A percentile compares a stretch with the other conserved stretches of the same genome.
Conservation (phyloP, 2,113 vertebrate species). For the Lasiurus cinereus region DNA sequence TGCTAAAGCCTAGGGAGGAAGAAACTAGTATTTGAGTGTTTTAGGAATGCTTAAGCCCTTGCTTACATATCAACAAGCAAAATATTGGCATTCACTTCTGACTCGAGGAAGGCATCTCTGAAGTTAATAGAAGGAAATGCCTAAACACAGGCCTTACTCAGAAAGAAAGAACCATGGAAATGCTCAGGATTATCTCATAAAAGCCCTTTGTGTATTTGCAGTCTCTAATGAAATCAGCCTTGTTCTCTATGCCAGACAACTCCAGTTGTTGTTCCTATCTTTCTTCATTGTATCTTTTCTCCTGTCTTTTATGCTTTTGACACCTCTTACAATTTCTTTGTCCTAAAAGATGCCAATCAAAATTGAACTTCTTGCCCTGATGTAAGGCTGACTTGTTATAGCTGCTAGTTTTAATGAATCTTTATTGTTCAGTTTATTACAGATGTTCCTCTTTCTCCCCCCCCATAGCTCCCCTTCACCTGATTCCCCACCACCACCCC, state of each 20-base stretch:
- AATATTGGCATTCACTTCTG: slow-evolving; percentile 87
- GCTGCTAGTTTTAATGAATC: no score
- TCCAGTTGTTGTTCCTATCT: slow-evolving; percentile 13
- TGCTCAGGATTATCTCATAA: slow-evolving; percentile 69
- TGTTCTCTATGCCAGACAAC: slow-evolving; percentile 37
- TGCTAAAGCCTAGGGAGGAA: slow-evolving; percentile 82
- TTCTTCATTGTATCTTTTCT: not conserved
- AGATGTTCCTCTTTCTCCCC: no score
- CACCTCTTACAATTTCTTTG: not conserved
- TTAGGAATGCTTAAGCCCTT: slow-evolving; percentile 86
- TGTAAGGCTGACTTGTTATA: not conserved
- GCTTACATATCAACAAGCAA: slow-evolving; percentile 86
- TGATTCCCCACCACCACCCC: no score
- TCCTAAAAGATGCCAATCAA: not conserved
- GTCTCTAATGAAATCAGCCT: slow-evolving; percentile 54
- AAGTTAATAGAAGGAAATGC: slow-evolving; percentile 87
- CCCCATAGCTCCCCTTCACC: no score
- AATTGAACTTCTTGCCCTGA: not conserved
- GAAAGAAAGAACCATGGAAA: slow-evolving; percentile 62
- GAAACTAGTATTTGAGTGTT: slow-evolving; percentile 81
- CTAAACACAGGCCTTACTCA: slow-evolving; percentile 79
- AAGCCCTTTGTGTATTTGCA: slow-evolving; percentile 65
- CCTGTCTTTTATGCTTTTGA: not conserved
- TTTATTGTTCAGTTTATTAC: no score
- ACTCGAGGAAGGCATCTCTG: slow-evolving; percentile 86